Evolutionary conservation across 2,113 vertebrate species (phyloP).

Genomic region (Procavia capensis): DNA sequence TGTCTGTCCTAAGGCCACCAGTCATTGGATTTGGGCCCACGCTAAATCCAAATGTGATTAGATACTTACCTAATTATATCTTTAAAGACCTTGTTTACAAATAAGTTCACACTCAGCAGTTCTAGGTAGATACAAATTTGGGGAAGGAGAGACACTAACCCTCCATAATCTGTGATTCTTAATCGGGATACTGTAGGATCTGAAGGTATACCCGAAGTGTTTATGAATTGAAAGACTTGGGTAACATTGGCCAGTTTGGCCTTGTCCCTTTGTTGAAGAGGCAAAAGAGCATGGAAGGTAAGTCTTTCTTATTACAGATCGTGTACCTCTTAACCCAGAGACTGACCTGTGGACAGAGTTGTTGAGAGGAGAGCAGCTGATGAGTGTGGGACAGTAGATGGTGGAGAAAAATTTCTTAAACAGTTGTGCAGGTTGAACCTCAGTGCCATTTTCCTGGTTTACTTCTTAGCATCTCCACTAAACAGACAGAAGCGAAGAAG

Average conservation of each 20-base stretch:
- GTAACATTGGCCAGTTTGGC: neutral
- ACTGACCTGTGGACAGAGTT: neutral
- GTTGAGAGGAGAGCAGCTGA: neutral
- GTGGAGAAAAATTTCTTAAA: conserved; percentile 24
- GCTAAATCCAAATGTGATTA: neutral
- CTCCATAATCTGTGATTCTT: neutral
- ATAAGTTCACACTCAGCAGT: neutral
- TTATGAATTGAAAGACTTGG: neutral
- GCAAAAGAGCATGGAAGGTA: neutral
- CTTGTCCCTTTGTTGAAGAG: neutral
- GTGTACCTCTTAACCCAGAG: neutral
- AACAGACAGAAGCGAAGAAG: conserved; percentile 20
- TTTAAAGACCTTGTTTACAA: neutral
- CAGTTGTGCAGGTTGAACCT: neutral
- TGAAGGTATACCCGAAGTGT: neutral
- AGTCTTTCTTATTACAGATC: neutral
- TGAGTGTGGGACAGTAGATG: neutral
- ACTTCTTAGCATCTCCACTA: conserved; percentile 20
- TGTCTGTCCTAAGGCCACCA: neutral
- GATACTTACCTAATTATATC: neutral
- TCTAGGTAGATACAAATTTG: neutral
- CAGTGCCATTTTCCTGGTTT: conserved; percentile 23
- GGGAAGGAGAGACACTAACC: neutral
- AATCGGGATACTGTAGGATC: conserved; percentile 2
- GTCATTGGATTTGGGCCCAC: neutral